A percentile compares a stretch with the other conserved stretches of the same genome.
phyloP scores from a whole-genome alignment of 2,888 invertebrate genomes.

The Polyommatus iphigenia region DNA sequence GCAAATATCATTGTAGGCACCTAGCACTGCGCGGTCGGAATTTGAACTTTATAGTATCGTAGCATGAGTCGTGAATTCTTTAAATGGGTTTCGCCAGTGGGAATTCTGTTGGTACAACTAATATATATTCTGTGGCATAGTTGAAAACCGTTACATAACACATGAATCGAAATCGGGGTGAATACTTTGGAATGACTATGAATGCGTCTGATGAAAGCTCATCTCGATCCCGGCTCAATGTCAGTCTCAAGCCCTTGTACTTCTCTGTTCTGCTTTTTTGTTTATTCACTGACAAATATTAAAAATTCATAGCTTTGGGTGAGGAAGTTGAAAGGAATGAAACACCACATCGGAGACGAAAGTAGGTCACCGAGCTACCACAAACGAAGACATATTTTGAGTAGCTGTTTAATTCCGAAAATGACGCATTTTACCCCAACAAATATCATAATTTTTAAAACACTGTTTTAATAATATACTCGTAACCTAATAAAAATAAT shows the following conservation, averaged over 20 bases:
- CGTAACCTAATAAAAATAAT: too few species aligned
- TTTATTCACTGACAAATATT: slow-evolving; percentile 19
- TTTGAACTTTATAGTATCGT: too few species aligned
- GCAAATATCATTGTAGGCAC: too few species aligned
- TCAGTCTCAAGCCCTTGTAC: slow-evolving; percentile 10
- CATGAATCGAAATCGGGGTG: neutral
- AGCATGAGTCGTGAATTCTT: too few species aligned
- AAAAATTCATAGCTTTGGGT: slow-evolving; percentile 13
- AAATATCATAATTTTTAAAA: neutral
- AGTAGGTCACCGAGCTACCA: slow-evolving; percentile 22
- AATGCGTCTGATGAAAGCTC: slow-evolving; percentile 5
- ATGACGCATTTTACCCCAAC: neutral
- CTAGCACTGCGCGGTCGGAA: too few species aligned
- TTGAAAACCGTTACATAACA: neutral
- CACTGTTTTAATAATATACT: neutral
- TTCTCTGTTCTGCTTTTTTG: slow-evolving; percentile 1
- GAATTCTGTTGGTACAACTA: too few species aligned
- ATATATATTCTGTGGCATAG: too few species aligned
- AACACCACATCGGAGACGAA: slow-evolving; percentile 29
- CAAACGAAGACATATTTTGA: slow-evolving; percentile 21
- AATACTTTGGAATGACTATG: neutral
- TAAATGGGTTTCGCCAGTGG: too few species aligned
- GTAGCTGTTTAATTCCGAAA: slow-evolving; percentile 10
- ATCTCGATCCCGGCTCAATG: slow-evolving; percentile 1
- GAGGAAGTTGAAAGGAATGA: slow-evolving; percentile 23